These are phyloP conservation scores for Lochmaea capreae DNA, from an alignment of 2,888 invertebrate genomes.

Conservation along the genomic window DNA sequence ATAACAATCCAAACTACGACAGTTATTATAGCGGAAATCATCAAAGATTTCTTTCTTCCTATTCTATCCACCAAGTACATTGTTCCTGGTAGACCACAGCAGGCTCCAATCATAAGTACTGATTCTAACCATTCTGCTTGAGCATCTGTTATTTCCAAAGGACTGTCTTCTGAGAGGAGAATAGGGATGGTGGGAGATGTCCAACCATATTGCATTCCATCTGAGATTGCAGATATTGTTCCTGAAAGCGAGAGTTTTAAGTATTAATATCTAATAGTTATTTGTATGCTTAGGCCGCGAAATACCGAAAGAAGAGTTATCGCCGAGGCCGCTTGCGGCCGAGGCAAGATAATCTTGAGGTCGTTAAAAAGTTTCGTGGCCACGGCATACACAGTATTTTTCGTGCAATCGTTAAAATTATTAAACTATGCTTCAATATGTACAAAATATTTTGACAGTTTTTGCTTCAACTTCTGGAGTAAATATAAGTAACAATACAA, in stretches of 20 bases:
- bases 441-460: no score
- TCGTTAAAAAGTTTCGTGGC: no score
- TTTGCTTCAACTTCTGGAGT: no score
- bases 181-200: slow-evolving; percentile 62
- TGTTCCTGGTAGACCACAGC: slow-evolving; percentile 59
- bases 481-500: no score
- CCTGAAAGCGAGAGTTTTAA: slow-evolving; percentile 53
- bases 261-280: neutral
- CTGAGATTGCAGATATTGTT: slow-evolving; percentile 62
- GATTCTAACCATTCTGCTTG: slow-evolving; percentile 58
- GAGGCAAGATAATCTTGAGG: no score
- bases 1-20: slow-evolving; percentile 61
- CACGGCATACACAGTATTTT: no score
- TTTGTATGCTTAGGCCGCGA: no score
- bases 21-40: slow-evolving; percentile 58
- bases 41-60: slow-evolving; percentile 60
- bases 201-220: slow-evolving; percentile 66
- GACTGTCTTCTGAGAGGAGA: slow-evolving; percentile 53
- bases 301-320: no score
- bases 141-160: slow-evolving; percentile 54
- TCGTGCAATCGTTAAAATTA: no score
- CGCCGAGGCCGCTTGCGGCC: no score
- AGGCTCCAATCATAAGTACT: slow-evolving; percentile 55
- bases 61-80: slow-evolving; percentile 60
- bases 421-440: no score